Evolutionary conservation across 2,113 vertebrate genomes (phyloP).

Genomic region (Sprattus sprattus): DNA sequence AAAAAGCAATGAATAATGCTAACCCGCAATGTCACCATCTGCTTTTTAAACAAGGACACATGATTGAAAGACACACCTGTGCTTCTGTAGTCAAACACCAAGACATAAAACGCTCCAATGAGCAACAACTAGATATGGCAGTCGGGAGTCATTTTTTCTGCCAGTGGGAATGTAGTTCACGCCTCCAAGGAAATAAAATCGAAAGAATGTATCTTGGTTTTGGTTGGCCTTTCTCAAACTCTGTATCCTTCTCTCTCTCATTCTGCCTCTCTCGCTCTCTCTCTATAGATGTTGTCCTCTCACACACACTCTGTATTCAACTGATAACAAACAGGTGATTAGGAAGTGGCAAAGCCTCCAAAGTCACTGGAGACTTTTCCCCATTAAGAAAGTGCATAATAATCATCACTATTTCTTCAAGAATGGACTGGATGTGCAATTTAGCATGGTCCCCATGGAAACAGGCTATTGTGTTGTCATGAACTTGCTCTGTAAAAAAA

Average conservation of each 20-base stretch:
- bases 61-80: conserved; percentile 12
- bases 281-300: neutral
- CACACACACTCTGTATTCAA: neutral
- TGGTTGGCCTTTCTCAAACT: neutral
- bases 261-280: conserved; percentile 37
- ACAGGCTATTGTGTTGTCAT: neutral
- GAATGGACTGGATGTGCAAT: conserved; percentile 12
- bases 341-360: conserved; percentile 9
- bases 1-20: conserved; percentile 7
- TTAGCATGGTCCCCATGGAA: conserved; percentile 8
- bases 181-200: conserved; percentile 48
- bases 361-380: conserved; percentile 46
- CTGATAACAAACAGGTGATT: conserved; percentile 8
- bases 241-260: conserved; percentile 35
- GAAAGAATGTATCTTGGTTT: neutral
- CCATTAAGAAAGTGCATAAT: conserved; percentile 12
- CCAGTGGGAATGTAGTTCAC: conserved; percentile 52
- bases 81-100: neutral
- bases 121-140: conserved; percentile 38
- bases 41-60: neutral
- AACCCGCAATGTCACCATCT: neutral
- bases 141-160: conserved; percentile 59
- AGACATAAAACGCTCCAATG: neutral
- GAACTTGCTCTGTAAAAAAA: conserved; percentile 1
- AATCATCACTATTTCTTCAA: conserved; percentile 17